phyloP scores from a whole-genome alignment of 2,797 vertebrate genomes.

The Chiloscyllium punctatum region DNA sequence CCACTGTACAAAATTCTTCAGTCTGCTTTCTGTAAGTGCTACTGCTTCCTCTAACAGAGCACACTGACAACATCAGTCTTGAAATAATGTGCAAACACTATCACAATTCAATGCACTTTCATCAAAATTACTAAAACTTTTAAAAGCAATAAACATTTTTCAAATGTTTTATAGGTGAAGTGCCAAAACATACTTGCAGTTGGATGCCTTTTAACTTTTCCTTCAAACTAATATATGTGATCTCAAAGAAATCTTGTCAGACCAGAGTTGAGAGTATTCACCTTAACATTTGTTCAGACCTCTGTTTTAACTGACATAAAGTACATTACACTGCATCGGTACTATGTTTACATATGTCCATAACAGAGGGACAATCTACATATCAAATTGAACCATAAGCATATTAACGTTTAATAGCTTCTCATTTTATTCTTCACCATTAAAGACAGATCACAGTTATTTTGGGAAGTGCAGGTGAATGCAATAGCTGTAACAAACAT shows the following conservation, averaged over 20 bases:
- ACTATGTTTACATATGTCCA: background rate
- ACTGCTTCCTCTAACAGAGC: background rate
- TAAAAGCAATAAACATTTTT: background rate
- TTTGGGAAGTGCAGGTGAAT: background rate
- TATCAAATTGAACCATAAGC: background rate
- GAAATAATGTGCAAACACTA: background rate
- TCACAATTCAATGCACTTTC: background rate
- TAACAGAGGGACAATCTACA: background rate
- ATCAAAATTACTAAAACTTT: constrained; percentile 33
- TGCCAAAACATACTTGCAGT: background rate
- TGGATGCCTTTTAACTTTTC: background rate
- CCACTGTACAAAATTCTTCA: constrained; percentile 56
- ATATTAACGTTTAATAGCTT: background rate
- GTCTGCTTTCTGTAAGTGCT: constrained; percentile 1
- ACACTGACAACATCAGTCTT: background rate
- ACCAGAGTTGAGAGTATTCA: background rate
- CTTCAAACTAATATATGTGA: background rate
- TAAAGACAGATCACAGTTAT: background rate
- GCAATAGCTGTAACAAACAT: background rate
- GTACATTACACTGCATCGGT: background rate
- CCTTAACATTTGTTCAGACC: background rate
- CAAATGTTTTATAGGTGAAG: background rate
- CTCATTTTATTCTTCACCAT: background rate
- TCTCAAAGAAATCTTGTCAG: background rate
- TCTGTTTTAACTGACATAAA: background rate